phyloP scores from a whole-genome alignment of 1,140 invertebrate genomes.

The Venturia canescens region DNA sequence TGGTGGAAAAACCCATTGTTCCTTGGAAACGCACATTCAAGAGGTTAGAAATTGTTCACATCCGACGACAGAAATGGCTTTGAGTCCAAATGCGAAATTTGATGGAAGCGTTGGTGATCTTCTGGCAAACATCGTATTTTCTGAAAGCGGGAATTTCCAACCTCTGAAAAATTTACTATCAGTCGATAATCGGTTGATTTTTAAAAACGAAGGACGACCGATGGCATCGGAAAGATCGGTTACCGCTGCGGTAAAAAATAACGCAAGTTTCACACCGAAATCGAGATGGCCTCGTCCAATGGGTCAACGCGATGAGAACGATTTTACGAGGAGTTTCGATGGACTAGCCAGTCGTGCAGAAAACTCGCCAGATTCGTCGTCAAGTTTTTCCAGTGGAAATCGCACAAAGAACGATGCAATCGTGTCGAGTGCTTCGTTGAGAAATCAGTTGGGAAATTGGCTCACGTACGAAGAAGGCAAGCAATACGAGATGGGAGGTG shows the following conservation, averaged over 20 bases:
- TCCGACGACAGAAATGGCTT: background rate
- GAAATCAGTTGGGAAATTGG: slow-evolving; percentile 45
- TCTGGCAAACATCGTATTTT: background rate
- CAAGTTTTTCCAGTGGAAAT: slow-evolving; percentile 42
- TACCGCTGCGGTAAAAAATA: background rate
- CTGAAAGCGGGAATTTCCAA: background rate
- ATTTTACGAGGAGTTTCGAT: slow-evolving; percentile 10
- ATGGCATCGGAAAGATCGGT: slow-evolving; percentile 1
- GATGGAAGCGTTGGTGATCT: background rate
- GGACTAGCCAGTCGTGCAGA: background rate
- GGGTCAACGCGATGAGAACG: background rate
- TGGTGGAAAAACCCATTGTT: background rate
- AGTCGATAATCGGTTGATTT: background rate
- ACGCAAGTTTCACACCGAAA: background rate
- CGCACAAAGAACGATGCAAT: slow-evolving; percentile 32
- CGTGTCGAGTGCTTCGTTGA: slow-evolving; percentile 40
- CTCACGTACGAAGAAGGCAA: slow-evolving; percentile 16
- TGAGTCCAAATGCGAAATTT: background rate
- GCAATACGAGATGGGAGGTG: background rate
- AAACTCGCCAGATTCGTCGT: slow-evolving; percentile 18
- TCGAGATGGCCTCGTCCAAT: background rate
- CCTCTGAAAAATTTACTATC: background rate
- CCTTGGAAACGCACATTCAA: too few relatives aligned
- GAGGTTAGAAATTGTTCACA: background rate
- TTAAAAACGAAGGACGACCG: background rate